phyloP scores from a whole-genome alignment of 2,888 invertebrate genomes.

The Parnassius mnemosyne region DNA sequence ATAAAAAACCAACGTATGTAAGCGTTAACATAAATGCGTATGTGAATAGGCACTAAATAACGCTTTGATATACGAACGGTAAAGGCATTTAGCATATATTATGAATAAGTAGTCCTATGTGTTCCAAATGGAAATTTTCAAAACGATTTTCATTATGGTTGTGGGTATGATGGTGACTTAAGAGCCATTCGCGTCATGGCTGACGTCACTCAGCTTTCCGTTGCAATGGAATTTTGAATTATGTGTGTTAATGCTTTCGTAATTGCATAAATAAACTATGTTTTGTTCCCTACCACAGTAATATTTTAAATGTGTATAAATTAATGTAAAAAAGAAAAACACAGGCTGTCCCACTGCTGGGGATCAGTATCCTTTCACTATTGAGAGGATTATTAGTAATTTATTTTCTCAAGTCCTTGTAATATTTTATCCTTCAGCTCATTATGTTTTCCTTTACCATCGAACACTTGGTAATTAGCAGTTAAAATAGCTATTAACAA shows the following conservation, averaged over 20 bases:
- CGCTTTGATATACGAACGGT: background rate
- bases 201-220: background rate
- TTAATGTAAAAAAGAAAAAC: too few species aligned
- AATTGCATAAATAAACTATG: background rate
- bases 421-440: too few species aligned
- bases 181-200: constrained; percentile 8
- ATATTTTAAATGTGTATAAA: too few species aligned
- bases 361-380: too few species aligned
- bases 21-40: too few species aligned
- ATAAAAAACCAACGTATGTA: background rate
- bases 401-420: too few species aligned
- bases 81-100: constrained; percentile 5
- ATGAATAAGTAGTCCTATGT: constrained; percentile 1
- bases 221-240: constrained; percentile 1
- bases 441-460: too few species aligned
- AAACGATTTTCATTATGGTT: constrained; percentile 8
- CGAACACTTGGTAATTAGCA: too few species aligned
- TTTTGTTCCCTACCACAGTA: too few species aligned
- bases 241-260: background rate
- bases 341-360: too few species aligned
- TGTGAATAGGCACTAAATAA: background rate
- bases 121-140: constrained; percentile 6
- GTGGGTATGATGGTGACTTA: constrained; percentile 6
- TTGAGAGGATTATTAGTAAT: too few species aligned
- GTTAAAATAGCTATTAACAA: too few species aligned